Conservation (phyloP, 2,797 vertebrate genomes). For the Pristis pectinata region DNA sequence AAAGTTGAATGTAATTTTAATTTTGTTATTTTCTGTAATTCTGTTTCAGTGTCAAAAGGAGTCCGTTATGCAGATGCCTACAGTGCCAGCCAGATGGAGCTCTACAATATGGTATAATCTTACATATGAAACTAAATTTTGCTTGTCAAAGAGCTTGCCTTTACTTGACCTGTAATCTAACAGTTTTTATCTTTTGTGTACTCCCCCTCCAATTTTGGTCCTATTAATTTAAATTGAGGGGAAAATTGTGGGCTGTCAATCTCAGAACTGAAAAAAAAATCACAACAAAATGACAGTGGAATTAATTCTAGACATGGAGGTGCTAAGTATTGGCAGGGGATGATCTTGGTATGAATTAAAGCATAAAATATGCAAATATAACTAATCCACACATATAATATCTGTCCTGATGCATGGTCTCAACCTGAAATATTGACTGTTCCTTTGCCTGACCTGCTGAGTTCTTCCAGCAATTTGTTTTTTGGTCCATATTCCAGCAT, state of each 20-base stretch:
- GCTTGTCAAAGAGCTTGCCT: neutral
- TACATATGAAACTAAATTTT: neutral
- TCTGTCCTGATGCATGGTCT: too few species aligned
- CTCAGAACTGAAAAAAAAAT: neutral
- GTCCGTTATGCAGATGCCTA: neutral
- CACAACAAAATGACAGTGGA: neutral
- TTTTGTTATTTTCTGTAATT: constrained; percentile 12
- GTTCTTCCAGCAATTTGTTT: too few species aligned
- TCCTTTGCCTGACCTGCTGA: too few species aligned
- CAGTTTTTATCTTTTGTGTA: neutral
- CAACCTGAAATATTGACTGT: too few species aligned
- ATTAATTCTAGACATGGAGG: neutral
- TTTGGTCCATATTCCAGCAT: too few species aligned
- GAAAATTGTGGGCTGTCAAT: neutral
- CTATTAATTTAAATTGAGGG: neutral
- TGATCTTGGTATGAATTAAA: neutral
- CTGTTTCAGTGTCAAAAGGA: neutral
- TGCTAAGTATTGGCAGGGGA: too few species aligned
- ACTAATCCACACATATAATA: neutral
- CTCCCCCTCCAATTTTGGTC: neutral
- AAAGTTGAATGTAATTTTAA: neutral
- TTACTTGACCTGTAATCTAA: neutral
- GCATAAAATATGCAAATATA: neutral
- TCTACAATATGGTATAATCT: neutral
- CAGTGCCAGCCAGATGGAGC: neutral